Conservation (phyloP, 2,888 invertebrate genomes). For the Steinernema scapterisci region DNA sequence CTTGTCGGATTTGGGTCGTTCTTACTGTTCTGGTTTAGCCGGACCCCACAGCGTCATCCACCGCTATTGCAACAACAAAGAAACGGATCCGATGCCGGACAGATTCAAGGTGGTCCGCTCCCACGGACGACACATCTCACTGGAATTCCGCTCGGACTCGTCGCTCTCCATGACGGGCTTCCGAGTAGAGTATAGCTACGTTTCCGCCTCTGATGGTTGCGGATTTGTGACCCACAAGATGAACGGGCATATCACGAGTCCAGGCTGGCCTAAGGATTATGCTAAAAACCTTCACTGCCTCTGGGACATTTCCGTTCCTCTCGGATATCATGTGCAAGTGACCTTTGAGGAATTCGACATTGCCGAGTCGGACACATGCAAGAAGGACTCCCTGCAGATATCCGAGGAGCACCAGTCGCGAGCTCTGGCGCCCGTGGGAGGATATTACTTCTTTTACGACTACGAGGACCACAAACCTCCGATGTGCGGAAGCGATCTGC, state of each 20-base stretch:
- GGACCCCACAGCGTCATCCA: slow-evolving; percentile 39
- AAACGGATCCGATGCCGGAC: slow-evolving; percentile 38
- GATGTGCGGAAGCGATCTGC: slow-evolving; percentile 52
- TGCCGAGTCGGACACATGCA: slow-evolving; percentile 48
- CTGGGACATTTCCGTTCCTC: slow-evolving; percentile 61
- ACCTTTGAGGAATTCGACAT: slow-evolving; percentile 56
- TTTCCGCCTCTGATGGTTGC: slow-evolving; percentile 43
- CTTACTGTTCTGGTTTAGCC: slow-evolving; percentile 35
- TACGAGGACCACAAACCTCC: slow-evolving; percentile 47
- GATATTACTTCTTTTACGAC: slow-evolving; percentile 62
- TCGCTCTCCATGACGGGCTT: slow-evolving; percentile 49
- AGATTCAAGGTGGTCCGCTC: slow-evolving; percentile 42
- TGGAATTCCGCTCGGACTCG: slow-evolving; percentile 53
- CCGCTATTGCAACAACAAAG: slow-evolving; percentile 37
- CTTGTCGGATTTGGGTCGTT: background rate
- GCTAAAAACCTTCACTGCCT: slow-evolving; percentile 54
- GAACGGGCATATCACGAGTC: slow-evolving; percentile 53
- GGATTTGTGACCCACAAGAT: slow-evolving; percentile 54
- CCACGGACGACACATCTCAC: slow-evolving; percentile 41
- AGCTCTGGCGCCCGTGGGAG: slow-evolving; percentile 55
- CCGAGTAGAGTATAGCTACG: slow-evolving; percentile 30
- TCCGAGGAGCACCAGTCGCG: slow-evolving; percentile 61
- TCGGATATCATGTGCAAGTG: slow-evolving; percentile 56
- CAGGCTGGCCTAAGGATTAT: slow-evolving; percentile 52
- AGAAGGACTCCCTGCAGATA: slow-evolving; percentile 51